phyloP scores from a whole-genome alignment of 2,797 vertebrate genomes.

The Lerista edwardsae region DNA sequence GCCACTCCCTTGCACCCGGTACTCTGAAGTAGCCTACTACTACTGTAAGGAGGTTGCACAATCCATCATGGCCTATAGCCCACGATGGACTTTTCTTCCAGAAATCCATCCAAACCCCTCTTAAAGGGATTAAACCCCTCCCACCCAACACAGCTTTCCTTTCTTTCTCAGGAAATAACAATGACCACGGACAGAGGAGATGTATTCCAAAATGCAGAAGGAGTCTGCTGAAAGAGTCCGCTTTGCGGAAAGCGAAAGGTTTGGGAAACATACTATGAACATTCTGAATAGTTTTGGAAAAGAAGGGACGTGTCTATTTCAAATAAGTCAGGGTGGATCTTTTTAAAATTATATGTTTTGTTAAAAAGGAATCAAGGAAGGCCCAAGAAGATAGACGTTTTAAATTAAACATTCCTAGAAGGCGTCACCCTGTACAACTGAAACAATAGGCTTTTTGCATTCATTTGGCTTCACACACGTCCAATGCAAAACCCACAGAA shows the following conservation, averaged over 20 bases:
- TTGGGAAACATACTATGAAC: not conserved
- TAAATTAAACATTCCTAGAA: not conserved
- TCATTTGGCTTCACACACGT: not conserved
- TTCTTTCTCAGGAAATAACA: not conserved
- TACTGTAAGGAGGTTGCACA: too few relatives aligned
- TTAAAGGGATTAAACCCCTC: too few relatives aligned
- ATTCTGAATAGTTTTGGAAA: not conserved
- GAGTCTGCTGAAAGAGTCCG: too few relatives aligned
- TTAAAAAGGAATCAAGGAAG: not conserved
- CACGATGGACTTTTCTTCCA: too few relatives aligned
- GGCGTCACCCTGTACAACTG: fast-evolving
- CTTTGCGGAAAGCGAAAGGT: not conserved
- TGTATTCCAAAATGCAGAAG: not conserved
- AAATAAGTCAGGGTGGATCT: not conserved
- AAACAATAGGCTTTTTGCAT: not conserved
- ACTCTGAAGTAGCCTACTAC: too few relatives aligned
- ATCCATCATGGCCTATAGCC: too few relatives aligned
- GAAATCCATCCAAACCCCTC: too few relatives aligned
- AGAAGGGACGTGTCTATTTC: not conserved
- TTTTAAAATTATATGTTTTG: not conserved
- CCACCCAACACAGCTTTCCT: too few relatives aligned
- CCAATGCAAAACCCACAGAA: not conserved
- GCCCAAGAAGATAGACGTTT: not conserved
- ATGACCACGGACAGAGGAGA: not conserved
- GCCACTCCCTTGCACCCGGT: too few relatives aligned